Conservation (phyloP, 2,797 vertebrate genomes). For the Arctocebus calabarensis region DNA sequence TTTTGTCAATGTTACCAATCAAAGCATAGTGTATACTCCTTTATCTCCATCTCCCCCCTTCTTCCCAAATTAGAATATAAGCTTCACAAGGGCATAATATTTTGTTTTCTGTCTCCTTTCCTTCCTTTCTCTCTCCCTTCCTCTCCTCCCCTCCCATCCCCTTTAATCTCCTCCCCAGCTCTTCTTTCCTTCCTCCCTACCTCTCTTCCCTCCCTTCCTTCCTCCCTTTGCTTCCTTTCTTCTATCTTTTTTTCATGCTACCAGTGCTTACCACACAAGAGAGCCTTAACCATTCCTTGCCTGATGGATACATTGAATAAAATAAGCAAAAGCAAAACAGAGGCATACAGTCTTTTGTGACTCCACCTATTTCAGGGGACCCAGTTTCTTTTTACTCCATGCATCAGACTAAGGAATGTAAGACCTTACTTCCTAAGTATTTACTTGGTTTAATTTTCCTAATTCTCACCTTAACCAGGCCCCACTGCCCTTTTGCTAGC, state of each 20-base stretch:
- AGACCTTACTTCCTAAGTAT: background rate
- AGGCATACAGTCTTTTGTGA: background rate
- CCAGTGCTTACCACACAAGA: background rate
- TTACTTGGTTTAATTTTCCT: background rate
- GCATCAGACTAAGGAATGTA: fast-evolving
- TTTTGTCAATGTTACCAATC: background rate
- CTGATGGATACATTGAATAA: background rate
- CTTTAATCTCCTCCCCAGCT: background rate
- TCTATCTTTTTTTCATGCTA: background rate
- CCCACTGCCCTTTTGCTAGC: background rate
- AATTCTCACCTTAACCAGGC: background rate
- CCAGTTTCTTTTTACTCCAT: background rate
- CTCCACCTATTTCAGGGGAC: background rate
- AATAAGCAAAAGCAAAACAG: background rate
- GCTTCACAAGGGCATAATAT: background rate
- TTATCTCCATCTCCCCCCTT: background rate
- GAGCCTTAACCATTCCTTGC: background rate
- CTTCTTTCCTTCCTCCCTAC: background rate
- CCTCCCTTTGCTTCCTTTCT: background rate
- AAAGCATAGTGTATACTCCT: background rate
- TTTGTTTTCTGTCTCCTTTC: background rate
- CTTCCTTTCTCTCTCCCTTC: background rate
- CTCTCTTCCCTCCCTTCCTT: background rate
- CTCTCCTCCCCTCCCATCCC: background rate
- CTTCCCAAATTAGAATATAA: background rate